Conservation (phyloP, 2,797 vertebrate genomes). For the Notolabrus celidotus region DNA sequence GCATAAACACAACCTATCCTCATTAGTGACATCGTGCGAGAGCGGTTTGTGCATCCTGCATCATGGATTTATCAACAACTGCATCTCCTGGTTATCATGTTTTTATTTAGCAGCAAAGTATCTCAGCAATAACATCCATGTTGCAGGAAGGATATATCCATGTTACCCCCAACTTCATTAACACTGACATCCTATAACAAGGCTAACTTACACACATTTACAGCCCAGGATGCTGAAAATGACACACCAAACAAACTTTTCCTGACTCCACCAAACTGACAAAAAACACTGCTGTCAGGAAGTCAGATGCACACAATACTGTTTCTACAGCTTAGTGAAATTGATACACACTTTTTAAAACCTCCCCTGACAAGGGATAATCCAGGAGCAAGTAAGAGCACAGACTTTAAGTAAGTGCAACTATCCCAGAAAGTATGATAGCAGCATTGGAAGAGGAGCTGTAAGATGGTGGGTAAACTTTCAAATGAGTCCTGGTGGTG, state of each 20-base stretch:
- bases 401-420: conserved; percentile 54
- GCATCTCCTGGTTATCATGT: background rate
- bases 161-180: conserved; percentile 9
- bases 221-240: conserved; percentile 49
- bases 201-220: conserved; percentile 44
- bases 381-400: conserved; percentile 61
- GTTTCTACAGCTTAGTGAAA: conserved; percentile 59
- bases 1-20: conserved; percentile 30
- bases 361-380: conserved; percentile 68
- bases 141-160: background rate
- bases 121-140: background rate
- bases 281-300: conserved; percentile 61
- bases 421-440: conserved; percentile 53
- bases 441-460: conserved; percentile 42
- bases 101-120: background rate
- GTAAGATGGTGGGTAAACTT: conserved; percentile 28
- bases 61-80: conserved; percentile 8
- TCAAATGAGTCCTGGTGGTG: conserved; percentile 16
- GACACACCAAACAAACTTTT: conserved; percentile 62
- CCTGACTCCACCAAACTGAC: conserved; percentile 47
- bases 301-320: conserved; percentile 60
- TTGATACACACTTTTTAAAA: conserved; percentile 67
- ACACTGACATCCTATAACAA: conserved; percentile 19
- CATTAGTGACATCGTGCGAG: conserved; percentile 33
- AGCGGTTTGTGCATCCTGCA: conserved; percentile 21